Conservation (phyloP, 1,140 invertebrate species). For the Vanessa tameamea region DNA sequence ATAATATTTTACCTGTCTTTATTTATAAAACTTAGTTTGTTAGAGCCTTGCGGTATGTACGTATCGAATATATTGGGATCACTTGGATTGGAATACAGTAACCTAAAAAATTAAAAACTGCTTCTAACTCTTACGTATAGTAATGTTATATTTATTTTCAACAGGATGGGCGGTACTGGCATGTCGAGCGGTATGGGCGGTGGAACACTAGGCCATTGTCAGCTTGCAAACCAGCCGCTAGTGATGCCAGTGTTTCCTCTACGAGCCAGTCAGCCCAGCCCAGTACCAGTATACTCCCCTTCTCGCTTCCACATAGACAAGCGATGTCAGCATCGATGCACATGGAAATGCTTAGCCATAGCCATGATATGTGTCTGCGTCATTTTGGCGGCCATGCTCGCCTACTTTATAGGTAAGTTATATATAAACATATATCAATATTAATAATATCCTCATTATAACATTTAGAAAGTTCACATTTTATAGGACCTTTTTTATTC, state of each 20-base stretch:
- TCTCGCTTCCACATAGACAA: slow-evolving; percentile 97
- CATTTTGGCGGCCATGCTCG: slow-evolving; percentile 93
- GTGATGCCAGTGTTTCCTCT: slow-evolving; percentile 91
- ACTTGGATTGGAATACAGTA: no score
- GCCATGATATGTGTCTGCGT: slow-evolving; percentile 93
- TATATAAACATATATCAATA: not conserved
- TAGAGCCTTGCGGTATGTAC: no score
- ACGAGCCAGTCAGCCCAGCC: slow-evolving; percentile 84
- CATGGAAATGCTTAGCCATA: slow-evolving; percentile 97
- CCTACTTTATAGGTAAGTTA: slow-evolving; percentile 95
- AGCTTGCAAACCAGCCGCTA: slow-evolving; percentile 84
- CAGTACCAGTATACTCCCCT: slow-evolving; percentile 90
- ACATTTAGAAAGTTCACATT: not conserved
- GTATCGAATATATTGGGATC: no score
- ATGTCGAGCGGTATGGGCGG: slow-evolving; percentile 75
- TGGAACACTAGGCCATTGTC: slow-evolving; percentile 77
- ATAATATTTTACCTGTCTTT: no score
- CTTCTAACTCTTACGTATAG: not conserved
- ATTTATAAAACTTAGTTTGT: no score
- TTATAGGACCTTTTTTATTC: no score
- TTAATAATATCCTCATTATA: not conserved
- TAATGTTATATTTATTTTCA: slow-evolving; percentile 38
- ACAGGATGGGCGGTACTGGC: slow-evolving; percentile 73
- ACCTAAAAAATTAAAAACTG: no score
- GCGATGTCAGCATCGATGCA: slow-evolving; percentile 94